Conservation (phyloP, 1,140 invertebrate species). For the Psix sp. region DNA sequence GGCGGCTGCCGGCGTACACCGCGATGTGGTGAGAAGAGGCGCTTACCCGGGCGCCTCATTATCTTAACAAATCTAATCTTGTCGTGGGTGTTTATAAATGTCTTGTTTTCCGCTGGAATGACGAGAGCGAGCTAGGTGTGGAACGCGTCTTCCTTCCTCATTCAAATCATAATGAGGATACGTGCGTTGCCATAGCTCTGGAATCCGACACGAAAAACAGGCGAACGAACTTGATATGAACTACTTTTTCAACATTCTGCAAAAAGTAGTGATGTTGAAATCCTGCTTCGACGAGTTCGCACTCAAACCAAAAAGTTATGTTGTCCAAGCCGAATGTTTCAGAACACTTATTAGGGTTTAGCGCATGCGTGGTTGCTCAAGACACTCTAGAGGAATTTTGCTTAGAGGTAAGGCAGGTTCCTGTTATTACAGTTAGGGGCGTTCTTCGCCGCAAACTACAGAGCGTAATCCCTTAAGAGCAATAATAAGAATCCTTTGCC, state of each 20-base stretch:
- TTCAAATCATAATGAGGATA: conserved; percentile 61
- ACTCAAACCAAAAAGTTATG: too few species aligned
- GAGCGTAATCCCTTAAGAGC: conserved; percentile 76
- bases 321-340: too few species aligned
- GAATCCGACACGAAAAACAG: too few species aligned
- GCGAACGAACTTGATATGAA: too few species aligned
- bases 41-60: conserved; percentile 72
- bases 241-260: too few species aligned
- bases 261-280: too few species aligned
- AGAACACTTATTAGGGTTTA: too few species aligned
- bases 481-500: conserved; percentile 76
- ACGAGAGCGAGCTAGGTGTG: conserved; percentile 42
- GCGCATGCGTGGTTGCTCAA: conserved; percentile 22
- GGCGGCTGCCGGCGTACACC: conserved; percentile 61
- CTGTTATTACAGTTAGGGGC: conserved; percentile 73
- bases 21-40: conserved; percentile 62
- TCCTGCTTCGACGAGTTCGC: too few species aligned
- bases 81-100: conserved; percentile 77
- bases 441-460: conserved; percentile 68
- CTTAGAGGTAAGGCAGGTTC: conserved; percentile 58
- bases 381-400: conserved; percentile 52
- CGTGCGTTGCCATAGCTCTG: conserved; percentile 15
- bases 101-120: conserved; percentile 74
- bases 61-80: conserved; percentile 78
- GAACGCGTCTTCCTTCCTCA: conserved; percentile 49